These are phyloP conservation scores for Pavo muticus DNA, from an alignment of 2,113 vertebrate genomes.

Conservation along the genomic window DNA sequence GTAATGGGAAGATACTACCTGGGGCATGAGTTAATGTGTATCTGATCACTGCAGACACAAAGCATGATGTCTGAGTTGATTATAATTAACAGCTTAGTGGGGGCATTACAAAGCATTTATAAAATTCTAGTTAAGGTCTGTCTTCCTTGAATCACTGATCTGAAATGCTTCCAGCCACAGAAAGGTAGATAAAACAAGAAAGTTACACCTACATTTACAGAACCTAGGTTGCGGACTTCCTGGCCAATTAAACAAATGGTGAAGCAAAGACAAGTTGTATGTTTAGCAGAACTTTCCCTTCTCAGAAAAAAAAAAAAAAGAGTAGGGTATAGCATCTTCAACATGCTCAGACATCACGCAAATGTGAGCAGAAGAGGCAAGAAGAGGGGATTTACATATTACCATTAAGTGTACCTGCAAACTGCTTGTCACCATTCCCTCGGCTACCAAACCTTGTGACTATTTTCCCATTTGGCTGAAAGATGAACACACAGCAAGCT, in stretches of 20 bases:
- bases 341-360: slow-evolving; percentile 78
- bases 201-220: slow-evolving; percentile 17
- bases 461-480: slow-evolving; percentile 95
- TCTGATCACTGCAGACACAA: not conserved
- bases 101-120: not conserved
- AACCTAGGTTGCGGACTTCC: slow-evolving; percentile 16
- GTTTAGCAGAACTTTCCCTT: not conserved
- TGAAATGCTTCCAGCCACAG: slow-evolving; percentile 14
- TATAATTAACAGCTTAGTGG: not conserved
- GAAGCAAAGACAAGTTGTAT: not conserved
- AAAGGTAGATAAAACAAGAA: not conserved
- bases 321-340: slow-evolving; percentile 30
- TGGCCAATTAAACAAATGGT: not conserved
- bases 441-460: slow-evolving; percentile 96
- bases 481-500: slow-evolving; percentile 96
- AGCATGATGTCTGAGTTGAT: not conserved
- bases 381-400: slow-evolving; percentile 80
- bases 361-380: slow-evolving; percentile 72
- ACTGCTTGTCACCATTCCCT: slow-evolving; percentile 96
- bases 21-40: not conserved
- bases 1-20: not conserved
- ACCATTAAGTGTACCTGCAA: slow-evolving; percentile 93
- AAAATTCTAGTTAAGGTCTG: slow-evolving; percentile 9
- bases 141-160: not conserved
- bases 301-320: not conserved